These are phyloP conservation scores for Timandra comae DNA, from an alignment of 2,888 invertebrate species.

Conservation along the genomic window DNA sequence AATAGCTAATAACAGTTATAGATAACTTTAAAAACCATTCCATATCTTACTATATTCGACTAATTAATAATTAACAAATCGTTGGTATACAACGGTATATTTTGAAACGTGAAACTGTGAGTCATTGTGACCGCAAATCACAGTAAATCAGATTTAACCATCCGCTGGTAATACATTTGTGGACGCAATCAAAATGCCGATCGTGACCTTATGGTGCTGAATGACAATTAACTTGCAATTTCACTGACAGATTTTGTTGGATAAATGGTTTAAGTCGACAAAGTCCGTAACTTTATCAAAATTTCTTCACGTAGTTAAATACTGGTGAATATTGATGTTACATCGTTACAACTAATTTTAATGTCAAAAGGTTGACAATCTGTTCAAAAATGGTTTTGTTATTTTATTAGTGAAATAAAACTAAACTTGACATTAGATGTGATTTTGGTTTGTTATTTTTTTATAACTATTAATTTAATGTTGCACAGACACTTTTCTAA, in stretches of 20 bases:
- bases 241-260: constrained; percentile 9
- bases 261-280: not conserved
- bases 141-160: constrained; percentile 31
- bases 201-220: constrained; percentile 24
- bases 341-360: not conserved
- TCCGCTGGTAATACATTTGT: constrained; percentile 34
- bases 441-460: too few relatives aligned
- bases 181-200: constrained; percentile 36
- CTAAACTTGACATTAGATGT: too few relatives aligned
- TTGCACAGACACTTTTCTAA: too few relatives aligned
- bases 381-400: too few relatives aligned
- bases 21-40: too few relatives aligned
- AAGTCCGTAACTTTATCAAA: not conserved
- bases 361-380: too few relatives aligned
- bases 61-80: too few relatives aligned
- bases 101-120: constrained; percentile 20
- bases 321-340: not conserved
- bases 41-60: too few relatives aligned
- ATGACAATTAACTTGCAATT: constrained; percentile 24
- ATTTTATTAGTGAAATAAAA: too few relatives aligned
- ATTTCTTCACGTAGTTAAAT: not conserved
- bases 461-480: too few relatives aligned
- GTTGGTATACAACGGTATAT: too few relatives aligned
- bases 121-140: constrained; percentile 30
- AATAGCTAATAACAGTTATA: too few relatives aligned